phyloP scores from a whole-genome alignment of 2,888 invertebrate genomes.

The Heliconius ethilla region DNA sequence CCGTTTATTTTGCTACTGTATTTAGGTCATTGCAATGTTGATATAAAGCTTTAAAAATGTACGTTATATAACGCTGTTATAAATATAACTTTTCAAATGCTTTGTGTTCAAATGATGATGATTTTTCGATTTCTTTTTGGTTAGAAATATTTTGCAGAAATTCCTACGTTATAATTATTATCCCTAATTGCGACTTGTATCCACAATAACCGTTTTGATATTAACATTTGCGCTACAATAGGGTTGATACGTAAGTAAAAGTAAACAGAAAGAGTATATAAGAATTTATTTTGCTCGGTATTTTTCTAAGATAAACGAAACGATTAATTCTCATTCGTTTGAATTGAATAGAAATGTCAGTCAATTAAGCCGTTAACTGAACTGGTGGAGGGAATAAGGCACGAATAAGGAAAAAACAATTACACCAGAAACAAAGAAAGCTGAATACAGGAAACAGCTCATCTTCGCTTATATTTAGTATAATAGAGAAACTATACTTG shows the following conservation, averaged over 20 bases:
- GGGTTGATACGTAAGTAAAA: background rate
- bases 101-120: background rate
- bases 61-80: background rate
- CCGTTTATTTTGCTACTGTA: constrained; percentile 56
- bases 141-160: no score
- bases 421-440: background rate
- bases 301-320: background rate
- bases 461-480: background rate
- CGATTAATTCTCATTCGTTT: constrained; percentile 4
- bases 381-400: background rate
- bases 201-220: background rate
- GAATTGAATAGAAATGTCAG: background rate
- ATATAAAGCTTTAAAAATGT: constrained; percentile 9
- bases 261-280: background rate
- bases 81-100: background rate
- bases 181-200: no score
- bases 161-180: no score
- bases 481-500: background rate
- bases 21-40: constrained; percentile 51
- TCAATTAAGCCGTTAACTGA: background rate
- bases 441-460: background rate
- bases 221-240: background rate
- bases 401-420: background rate
- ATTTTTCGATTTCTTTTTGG: no score
- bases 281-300: background rate